Percentiles rank a stretch among this genome's conserved stretches.
These are phyloP conservation scores for Babyrousa celebensis DNA, from an alignment of 2,797 vertebrate species.

Conservation along the genomic window DNA sequence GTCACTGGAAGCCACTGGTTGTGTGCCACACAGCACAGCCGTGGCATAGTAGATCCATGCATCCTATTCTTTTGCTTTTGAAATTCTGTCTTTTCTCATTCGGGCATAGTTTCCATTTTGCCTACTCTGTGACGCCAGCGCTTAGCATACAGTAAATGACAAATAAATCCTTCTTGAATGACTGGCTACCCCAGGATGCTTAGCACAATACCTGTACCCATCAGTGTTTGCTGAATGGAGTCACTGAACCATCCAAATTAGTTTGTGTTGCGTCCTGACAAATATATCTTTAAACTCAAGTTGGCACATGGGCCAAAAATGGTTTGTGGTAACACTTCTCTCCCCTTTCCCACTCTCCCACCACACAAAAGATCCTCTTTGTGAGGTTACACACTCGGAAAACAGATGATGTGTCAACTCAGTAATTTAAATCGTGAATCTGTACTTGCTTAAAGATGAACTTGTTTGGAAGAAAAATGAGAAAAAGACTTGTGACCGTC, in stretches of 20 bases:
- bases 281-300: slow-evolving; percentile 54
- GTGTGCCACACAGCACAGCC: rapidly evolving
- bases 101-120: background rate
- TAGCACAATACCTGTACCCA: background rate
- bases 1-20: background rate
- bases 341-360: slow-evolving; percentile 64
- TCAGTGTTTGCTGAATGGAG: background rate
- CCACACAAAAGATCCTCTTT: slow-evolving; percentile 73
- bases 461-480: slow-evolving; percentile 90
- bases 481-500: slow-evolving; percentile 85
- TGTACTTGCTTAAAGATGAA: slow-evolving; percentile 89
- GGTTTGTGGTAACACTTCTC: slow-evolving; percentile 61
- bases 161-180: background rate
- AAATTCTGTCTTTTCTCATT: background rate
- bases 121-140: background rate
- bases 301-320: background rate
- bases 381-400: slow-evolving; percentile 76
- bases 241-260: slow-evolving; percentile 26
- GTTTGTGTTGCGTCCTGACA: slow-evolving; percentile 8
- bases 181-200: background rate
- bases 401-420: slow-evolving; percentile 88
- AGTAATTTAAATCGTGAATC: slow-evolving; percentile 89
- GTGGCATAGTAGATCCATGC: background rate
- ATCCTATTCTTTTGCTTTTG: background rate
- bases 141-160: background rate